phyloP scores from a whole-genome alignment of 2,797 vertebrate genomes.

The Muscicapa comitata region DNA sequence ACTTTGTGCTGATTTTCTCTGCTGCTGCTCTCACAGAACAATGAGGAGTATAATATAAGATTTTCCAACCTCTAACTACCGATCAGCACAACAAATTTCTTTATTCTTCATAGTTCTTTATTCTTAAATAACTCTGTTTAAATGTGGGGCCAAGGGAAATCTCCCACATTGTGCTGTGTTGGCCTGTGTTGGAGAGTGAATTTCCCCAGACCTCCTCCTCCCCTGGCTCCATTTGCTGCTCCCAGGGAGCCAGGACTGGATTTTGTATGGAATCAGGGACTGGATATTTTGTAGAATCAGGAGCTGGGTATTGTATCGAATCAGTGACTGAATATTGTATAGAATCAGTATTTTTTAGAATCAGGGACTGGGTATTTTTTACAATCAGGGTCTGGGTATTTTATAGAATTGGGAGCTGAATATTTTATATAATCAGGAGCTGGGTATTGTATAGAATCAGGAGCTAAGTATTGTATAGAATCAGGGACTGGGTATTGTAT shows the following conservation, averaged over 20 bases:
- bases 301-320: no score
- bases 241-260: not conserved
- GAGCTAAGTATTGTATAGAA: no score
- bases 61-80: not conserved
- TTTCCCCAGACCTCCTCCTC: not conserved
- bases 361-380: no score
- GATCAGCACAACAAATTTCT: not conserved
- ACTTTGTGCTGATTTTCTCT: not conserved
- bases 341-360: no score
- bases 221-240: not conserved
- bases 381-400: no score
- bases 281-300: not conserved
- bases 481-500: accelerated
- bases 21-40: not conserved
- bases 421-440: accelerated
- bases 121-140: not conserved
- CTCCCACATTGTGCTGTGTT: not conserved
- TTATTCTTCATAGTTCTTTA: not conserved
- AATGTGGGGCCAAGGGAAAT: not conserved
- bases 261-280: not conserved
- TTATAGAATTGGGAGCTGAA: accelerated
- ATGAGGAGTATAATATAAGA: not conserved
- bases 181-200: not conserved
- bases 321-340: accelerated
- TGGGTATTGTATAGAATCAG: accelerated